Base-by-base conservation (phyloP, 2,113 vertebrate genomes). In the Octodon degus region DNA sequence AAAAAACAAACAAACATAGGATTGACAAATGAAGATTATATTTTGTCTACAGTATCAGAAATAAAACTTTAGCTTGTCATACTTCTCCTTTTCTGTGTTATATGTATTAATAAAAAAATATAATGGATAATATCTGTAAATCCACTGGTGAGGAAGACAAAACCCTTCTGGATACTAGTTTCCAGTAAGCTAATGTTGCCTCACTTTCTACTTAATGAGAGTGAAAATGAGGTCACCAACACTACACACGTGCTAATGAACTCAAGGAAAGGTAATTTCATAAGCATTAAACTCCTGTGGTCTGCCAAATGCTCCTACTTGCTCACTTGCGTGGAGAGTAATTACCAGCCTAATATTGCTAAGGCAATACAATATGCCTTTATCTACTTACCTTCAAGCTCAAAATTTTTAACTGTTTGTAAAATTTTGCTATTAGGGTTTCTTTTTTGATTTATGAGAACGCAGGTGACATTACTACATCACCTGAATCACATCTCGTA, bases 221-320 rank as follows among this genome's bases (percentile, higher is more conserved):
- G 34, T 94, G 83, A 95, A 82, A 95, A 96, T 82, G 79, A 96
- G 91, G 88, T 91, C 90, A 70, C 12, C 82, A 83, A 19, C 30
- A 37, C n/a, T 24, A 79, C 72, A 82, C 62, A 86, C 55, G 22
- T 92, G 83, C 83, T 91, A 17, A 86, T 89, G 89, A 93, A 89
- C 32, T 86, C 83, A 91, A 89, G 84, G 80, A 77, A 96, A 77
- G 92, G 43, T 55, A 76, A 92, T 94, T 96, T 92, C 63, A 95
- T n/a, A 72, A 53, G 20, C 85, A 90, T 90, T 91, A 93, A 88
- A 88, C 83, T 86, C 94, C 91, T 88, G 83, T 19, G n/a, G 94
- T 83, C 85, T 79, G 53, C 87, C 91, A 97, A 95, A 83, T 86
- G 89, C 82, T 95, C 87, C 95, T 86, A 17, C 79, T 96, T 89